Evolutionary conservation across 2,888 invertebrate genomes (phyloP).

Genomic region (Leucophenga maculata): DNA sequence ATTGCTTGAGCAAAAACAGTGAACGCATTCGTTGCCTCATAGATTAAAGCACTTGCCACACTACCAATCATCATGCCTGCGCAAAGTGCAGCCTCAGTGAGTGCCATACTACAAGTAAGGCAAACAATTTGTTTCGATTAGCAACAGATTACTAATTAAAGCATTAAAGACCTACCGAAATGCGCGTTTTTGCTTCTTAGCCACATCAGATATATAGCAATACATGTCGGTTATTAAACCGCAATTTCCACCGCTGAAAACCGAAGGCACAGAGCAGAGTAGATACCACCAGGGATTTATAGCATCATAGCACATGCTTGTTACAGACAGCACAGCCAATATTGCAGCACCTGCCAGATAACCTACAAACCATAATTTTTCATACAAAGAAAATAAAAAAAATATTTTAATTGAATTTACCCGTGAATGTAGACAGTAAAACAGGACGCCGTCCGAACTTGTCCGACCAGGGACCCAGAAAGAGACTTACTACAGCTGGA

Average conservation of each 20-base stretch:
- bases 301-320: constrained; percentile 58
- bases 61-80: constrained; percentile 78
- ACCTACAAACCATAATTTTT: constrained; percentile 46
- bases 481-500: constrained; percentile 80
- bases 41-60: constrained; percentile 76
- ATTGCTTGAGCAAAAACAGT: constrained; percentile 64
- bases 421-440: constrained; percentile 77
- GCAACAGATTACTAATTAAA: neutral
- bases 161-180: constrained; percentile 51
- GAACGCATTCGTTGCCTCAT: constrained; percentile 69
- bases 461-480: constrained; percentile 88
- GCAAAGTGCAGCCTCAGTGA: constrained; percentile 76
- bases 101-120: constrained; percentile 75
- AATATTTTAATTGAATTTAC: constrained; percentile 64
- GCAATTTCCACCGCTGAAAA: constrained; percentile 77
- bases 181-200: constrained; percentile 73
- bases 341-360: constrained; percentile 61
- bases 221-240: constrained; percentile 77
- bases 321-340: constrained; percentile 54
- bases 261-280: constrained; percentile 75
- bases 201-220: constrained; percentile 80
- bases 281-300: constrained; percentile 73
- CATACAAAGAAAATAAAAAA: too few relatives aligned
- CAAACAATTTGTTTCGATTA: neutral
- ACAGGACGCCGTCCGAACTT: constrained; percentile 83